A percentile compares a stretch with the other conserved stretches of the same genome.
These are phyloP conservation scores for Syngnathus scovelli DNA, from an alignment of 2,113 vertebrate species.

Conservation along the genomic window DNA sequence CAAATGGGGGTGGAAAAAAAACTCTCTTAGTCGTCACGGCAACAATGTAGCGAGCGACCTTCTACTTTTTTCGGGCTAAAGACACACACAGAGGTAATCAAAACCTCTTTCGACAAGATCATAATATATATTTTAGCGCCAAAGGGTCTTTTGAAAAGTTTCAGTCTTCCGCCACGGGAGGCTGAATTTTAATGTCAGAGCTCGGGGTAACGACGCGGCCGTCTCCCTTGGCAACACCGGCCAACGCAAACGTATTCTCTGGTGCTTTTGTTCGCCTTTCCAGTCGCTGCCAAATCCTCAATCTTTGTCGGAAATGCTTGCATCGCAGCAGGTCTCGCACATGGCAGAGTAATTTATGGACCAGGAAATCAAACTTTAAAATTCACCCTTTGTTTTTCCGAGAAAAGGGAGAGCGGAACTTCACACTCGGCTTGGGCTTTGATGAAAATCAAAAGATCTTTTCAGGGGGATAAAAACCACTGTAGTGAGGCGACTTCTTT, in stretches of 20 bases:
- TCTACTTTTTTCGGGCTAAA: not conserved
- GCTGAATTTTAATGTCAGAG: not conserved
- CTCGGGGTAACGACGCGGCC: not conserved
- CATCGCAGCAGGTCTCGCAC: not conserved
- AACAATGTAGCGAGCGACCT: not conserved
- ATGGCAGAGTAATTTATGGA: not conserved
- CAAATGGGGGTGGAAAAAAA: not conserved
- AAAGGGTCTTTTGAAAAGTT: not conserved
- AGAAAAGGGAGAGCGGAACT: not conserved
- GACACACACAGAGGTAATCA: not conserved
- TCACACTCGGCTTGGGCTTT: conserved; percentile 3
- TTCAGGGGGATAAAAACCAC: not conserved
- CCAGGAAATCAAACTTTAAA: not conserved
- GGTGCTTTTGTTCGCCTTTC: conserved; percentile 1
- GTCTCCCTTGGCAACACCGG: not conserved
- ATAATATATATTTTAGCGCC: not conserved
- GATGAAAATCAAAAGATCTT: conserved; percentile 10
- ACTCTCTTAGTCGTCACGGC: not conserved
- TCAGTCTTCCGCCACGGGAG: not conserved
- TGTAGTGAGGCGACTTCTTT: conserved; percentile 15
- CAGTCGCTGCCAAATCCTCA: not conserved
- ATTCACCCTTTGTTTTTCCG: not conserved
- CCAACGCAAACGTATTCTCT: not conserved
- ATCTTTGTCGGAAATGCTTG: not conserved
- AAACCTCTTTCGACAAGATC: not conserved